A percentile compares a stretch with the other conserved stretches of the same genome.
Evolutionary conservation across 2,113 vertebrate genomes (phyloP).

Genomic region (Dryoscopus gambensis): DNA sequence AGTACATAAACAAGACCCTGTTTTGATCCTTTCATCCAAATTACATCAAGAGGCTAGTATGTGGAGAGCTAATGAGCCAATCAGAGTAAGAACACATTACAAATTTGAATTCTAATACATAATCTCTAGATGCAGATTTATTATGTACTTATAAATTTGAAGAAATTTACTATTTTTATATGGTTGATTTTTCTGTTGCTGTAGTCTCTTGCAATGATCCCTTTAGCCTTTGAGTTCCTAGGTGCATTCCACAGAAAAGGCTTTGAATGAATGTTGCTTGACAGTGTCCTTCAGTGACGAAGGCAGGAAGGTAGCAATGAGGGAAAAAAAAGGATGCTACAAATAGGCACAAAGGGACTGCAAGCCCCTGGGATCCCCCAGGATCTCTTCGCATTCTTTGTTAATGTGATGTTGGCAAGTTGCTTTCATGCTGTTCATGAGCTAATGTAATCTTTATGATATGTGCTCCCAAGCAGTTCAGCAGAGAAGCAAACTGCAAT

Average conservation of each 20-base stretch:
- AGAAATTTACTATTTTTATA: background rate
- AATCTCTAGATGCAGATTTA: background rate
- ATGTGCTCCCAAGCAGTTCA: background rate
- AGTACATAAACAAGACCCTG: background rate
- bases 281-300: background rate
- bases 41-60: background rate
- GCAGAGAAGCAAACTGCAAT: background rate
- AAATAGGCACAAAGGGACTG: background rate
- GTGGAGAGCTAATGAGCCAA: slow-evolving; percentile 11
- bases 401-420: background rate
- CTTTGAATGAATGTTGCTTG: background rate
- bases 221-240: background rate
- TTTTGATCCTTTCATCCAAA: background rate
- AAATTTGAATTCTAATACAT: slow-evolving; percentile 14
- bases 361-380: background rate
- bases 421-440: background rate
- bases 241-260: background rate
- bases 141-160: background rate
- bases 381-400: background rate
- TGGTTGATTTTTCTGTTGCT: background rate
- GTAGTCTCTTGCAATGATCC: background rate
- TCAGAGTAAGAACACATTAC: background rate
- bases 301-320: background rate
- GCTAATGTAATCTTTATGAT: background rate
- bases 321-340: background rate